Base-by-base conservation (phyloP, 1,140 invertebrate genomes). In the Hyposmocoma kahamanoa region DNA sequence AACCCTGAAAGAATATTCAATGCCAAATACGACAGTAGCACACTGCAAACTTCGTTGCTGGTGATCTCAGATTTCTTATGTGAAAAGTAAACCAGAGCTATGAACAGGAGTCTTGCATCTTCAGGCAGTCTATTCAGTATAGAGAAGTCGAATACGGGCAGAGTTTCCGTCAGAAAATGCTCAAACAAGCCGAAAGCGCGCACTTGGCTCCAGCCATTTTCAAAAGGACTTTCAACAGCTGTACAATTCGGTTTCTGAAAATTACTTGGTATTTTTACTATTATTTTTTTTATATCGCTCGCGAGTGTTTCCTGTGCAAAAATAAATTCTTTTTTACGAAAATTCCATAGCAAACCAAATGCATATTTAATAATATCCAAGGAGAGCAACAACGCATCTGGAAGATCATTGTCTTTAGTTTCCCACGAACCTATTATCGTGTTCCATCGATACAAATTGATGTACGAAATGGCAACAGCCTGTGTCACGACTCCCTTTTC, bases 341-440 rank as follows among this genome's bases (percentile, higher is more conserved):
- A 74, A 47, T 74, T 67, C 15, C 59, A 63, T 5, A 74, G 43
- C 17, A 74, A 57, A 48, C 71, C 65, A 32, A 50, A 67, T 3
- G 61, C 65, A 26, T 74, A 74, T 46, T 54, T 67, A 13, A 64
- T 53, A 21, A 74, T 67, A 32, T 67, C 58, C 8, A 63, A 13
- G 0, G 56, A 54, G 22, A 63, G 5, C 13, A 61, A 11, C 10
- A 53, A 26, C 4, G 59, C 43, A 20, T 66, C 56, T 13, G 56
- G 41, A 15, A 38, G 26, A 2, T 50, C 17, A 22, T 39, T 44
- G 24, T 56, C 52, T 28, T 53, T 51, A 19, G 49, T 43, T 1
- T 18, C 36, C 28, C 28, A 22, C n/a, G 48, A 42, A n/a, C 51
- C 53, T 18, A 36, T n/a, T 1, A 66, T 19, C n/a, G 42, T 17